Base-by-base conservation (phyloP, 2,113 vertebrate species). In the Gallinago paraguaiae region DNA sequence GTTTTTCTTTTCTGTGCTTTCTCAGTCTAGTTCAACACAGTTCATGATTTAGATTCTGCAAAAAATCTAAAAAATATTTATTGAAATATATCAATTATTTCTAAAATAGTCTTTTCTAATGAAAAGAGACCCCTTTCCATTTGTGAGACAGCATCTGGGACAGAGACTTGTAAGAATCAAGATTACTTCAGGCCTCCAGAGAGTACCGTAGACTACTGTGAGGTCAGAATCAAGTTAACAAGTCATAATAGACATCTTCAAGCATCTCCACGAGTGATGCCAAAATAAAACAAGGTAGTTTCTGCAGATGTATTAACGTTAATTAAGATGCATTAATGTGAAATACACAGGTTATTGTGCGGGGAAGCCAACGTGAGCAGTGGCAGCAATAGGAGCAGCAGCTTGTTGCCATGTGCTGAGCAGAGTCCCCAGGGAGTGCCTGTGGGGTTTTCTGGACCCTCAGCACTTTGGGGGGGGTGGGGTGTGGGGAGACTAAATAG, bases 301-400 rank as follows among this genome's bases (percentile, higher is more conserved):
- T 63, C 50, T 76, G 19, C 14, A 30, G 13, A 33, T 43, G 5
- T 9, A 30, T 27, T 37, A 53, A 46, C 43, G 13, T 70, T 80
- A 54, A 69, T 28, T 65, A 28, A 69, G 22, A 28, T 59, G 11
- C 9, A 33, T n/a, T 37, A 51, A 46, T 74, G 28, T 51, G 54
- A 57, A 63, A 76, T 17, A 63, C 15, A 56, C 14, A 51, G 19
- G 23, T 46, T 79, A 72, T 22, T 2, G 0, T n/a, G 5, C 9
- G 13, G 12, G 19, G 28, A 65, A 84, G 72, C 11, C 18, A 28
- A 33, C 2, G 0, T 0, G 2, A 35, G 5, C 30, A 41, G 41
- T 24, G 9, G 48, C 53, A 54, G 53, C 25, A 54, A 19, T 4
- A 5, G 43, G 7, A 53, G 12, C 28, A 60, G 28, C 12, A 43